A percentile compares a stretch with the other conserved stretches of the same genome.
phyloP scores from a whole-genome alignment of 2,888 invertebrate species.

The Stratiomys singularior region DNA sequence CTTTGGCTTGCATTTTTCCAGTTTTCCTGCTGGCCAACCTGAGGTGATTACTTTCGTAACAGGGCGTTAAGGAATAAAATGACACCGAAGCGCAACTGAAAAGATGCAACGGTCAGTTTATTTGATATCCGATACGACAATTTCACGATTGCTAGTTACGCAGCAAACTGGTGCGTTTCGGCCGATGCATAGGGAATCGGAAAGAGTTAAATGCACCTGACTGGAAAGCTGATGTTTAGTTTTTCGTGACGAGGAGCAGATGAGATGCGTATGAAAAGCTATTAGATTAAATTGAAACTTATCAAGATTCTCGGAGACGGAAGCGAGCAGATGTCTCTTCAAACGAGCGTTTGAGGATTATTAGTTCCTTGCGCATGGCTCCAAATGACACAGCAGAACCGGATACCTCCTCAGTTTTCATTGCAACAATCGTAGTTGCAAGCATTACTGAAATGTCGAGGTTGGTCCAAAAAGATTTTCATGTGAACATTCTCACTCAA shows the following conservation, averaged over 20 bases:
- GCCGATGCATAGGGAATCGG: slow-evolving; percentile 11
- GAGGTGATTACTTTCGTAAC: neutral
- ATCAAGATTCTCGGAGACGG: neutral
- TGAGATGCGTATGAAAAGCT: slow-evolving; percentile 23
- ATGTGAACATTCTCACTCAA: too few relatives aligned
- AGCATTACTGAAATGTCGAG: too few relatives aligned
- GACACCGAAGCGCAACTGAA: slow-evolving; percentile 39
- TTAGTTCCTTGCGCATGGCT: too few relatives aligned
- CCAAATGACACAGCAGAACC: too few relatives aligned
- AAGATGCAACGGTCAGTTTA: slow-evolving; percentile 50
- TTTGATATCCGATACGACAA: slow-evolving; percentile 48
- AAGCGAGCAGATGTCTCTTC: slow-evolving; percentile 12
- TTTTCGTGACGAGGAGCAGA: slow-evolving; percentile 27
- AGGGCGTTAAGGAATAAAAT: slow-evolving; percentile 23
- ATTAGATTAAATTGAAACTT: neutral
- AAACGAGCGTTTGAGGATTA: too few relatives aligned
- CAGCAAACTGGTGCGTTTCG: neutral
- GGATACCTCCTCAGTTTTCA: too few relatives aligned
- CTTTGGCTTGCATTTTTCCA: neutral
- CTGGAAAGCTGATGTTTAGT: slow-evolving; percentile 9
- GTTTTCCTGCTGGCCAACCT: slow-evolving; percentile 17
- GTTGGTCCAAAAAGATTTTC: too few relatives aligned
- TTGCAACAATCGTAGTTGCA: too few relatives aligned
- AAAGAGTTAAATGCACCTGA: slow-evolving; percentile 50
- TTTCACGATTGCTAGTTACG: slow-evolving; percentile 49